These are phyloP conservation scores for Agrochola litura DNA, from an alignment of 2,888 invertebrate genomes.

Conservation along the genomic window DNA sequence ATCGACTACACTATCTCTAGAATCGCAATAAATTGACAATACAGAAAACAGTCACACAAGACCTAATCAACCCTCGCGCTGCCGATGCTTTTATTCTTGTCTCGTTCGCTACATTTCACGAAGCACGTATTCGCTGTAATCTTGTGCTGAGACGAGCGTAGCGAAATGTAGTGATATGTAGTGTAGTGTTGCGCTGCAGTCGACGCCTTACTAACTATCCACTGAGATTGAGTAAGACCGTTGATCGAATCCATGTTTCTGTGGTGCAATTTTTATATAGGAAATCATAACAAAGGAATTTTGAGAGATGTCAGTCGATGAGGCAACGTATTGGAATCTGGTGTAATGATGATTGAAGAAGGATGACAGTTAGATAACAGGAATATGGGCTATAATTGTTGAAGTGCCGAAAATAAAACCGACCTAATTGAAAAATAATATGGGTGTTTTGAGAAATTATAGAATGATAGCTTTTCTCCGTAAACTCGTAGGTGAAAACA, in stretches of 20 bases:
- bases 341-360: constrained; percentile 26
- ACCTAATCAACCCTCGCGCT: constrained; percentile 38
- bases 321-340: neutral
- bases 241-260: constrained; percentile 24
- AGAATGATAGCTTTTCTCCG: neutral
- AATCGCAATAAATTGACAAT: constrained; percentile 29
- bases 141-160: constrained; percentile 38
- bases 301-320: neutral
- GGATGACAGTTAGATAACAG: constrained; percentile 17
- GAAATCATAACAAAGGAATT: neutral
- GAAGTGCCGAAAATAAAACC: constrained; percentile 9
- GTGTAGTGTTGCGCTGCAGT: constrained; percentile 26
- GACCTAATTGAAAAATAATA: constrained; percentile 1
- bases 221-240: constrained; percentile 25
- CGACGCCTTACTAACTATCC: constrained; percentile 39
- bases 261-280: neutral
- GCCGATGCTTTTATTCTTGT: constrained; percentile 29
- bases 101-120: constrained; percentile 27
- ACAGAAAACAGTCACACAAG: constrained; percentile 10
- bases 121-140: constrained; percentile 32
- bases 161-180: constrained; percentile 20
- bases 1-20: neutral
- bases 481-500: constrained; percentile 19
- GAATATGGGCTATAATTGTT: neutral
- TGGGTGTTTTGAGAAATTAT: too few species aligned